A percentile compares a stretch with the other conserved stretches of the same genome.
Conservation (phyloP, 2,113 vertebrate genomes). For the Sciurus niger region DNA sequence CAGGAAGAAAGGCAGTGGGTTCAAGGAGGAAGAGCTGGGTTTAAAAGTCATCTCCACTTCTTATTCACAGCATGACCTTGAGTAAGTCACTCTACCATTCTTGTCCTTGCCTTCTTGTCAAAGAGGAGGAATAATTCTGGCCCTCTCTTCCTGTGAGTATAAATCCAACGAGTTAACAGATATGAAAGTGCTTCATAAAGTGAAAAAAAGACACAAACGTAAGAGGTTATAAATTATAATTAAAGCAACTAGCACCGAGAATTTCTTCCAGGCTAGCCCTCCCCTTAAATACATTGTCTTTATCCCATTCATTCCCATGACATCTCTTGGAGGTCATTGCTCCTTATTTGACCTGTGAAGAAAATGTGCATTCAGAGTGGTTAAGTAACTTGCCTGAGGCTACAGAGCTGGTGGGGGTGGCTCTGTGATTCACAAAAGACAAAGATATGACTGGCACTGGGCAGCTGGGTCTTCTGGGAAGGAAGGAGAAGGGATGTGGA, state of each 20-base stretch:
- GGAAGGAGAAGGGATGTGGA: background rate
- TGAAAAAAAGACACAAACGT: constrained; percentile 15
- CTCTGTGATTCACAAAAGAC: background rate
- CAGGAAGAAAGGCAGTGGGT: background rate
- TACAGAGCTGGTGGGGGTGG: background rate
- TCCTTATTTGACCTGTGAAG: background rate
- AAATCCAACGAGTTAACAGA: background rate
- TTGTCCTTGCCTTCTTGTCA: background rate
- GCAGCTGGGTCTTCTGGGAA: background rate
- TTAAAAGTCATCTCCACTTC: background rate
- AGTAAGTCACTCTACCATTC: background rate
- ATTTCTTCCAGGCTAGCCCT: background rate
- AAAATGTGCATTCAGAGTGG: background rate
- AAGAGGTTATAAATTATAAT: background rate
- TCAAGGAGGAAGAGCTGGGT: background rate
- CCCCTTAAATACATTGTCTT: background rate
- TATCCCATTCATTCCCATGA: background rate
- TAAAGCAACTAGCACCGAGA: constrained; percentile 23
- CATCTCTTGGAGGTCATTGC: background rate
- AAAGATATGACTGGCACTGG: background rate
- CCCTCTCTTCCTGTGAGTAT: background rate
- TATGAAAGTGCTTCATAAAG: background rate
- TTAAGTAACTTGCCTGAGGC: background rate
- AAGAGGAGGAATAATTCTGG: background rate
- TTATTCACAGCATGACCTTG: background rate